These are phyloP conservation scores for Patagioenas fasciata DNA, from an alignment of 2,113 vertebrate species.

Conservation along the genomic window DNA sequence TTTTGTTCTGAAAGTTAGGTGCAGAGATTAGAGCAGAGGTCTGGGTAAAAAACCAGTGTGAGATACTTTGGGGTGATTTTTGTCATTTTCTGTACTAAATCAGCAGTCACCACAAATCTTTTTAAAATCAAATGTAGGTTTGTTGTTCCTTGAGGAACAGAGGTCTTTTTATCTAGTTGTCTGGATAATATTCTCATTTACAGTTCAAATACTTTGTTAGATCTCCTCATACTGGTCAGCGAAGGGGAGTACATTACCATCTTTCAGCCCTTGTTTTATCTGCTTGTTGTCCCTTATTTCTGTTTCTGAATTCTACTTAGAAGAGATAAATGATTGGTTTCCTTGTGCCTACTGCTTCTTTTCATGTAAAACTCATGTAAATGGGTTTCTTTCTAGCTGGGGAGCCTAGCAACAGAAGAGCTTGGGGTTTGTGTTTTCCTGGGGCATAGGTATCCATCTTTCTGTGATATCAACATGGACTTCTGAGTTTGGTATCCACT, in stretches of 20 bases:
- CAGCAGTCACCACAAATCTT: background rate
- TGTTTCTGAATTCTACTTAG: background rate
- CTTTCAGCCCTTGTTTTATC: background rate
- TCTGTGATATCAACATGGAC: background rate
- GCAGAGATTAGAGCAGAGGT: background rate
- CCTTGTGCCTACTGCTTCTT: background rate
- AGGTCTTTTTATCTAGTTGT: background rate
- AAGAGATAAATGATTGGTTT: background rate
- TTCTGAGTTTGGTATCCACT: background rate
- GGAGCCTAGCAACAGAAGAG: background rate
- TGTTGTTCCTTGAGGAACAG: background rate
- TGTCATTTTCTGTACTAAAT: background rate
- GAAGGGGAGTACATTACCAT: background rate
- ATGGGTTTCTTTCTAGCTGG: background rate
- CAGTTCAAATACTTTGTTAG: background rate
- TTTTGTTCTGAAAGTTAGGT: constrained; percentile 6
- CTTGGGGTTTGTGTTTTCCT: background rate
- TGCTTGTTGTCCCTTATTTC: background rate
- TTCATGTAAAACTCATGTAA: background rate
- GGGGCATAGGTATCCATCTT: fast-evolving
- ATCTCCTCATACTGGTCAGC: background rate
- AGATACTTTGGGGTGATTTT: background rate
- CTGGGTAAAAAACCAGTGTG: background rate
- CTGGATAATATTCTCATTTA: background rate
- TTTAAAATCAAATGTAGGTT: background rate